Evolutionary conservation across 2,888 invertebrate genomes (phyloP), one percentile per base, ranked within the genome.

Genomic region (Acrobasis repandana): DNA sequence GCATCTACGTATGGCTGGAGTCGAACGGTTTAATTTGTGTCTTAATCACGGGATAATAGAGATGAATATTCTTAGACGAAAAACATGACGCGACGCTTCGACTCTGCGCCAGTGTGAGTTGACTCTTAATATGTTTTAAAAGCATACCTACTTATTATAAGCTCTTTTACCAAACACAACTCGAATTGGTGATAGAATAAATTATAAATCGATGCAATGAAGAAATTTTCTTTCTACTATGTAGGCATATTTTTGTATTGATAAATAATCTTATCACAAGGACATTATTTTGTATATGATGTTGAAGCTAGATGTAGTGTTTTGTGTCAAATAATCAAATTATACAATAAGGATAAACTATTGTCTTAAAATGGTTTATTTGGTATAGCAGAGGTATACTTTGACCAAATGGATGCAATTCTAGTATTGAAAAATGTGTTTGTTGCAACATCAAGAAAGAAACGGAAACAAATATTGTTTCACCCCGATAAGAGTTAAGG

Each of bases 261-360:
- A 43, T 38, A 43, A 43, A 43, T 43, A 43, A 43, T 43, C 11
- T 10, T 38, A 38, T 38, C 11, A 38, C 38, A 11, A 43, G 43
- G 10, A 43, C 14, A 14, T 43, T 11, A 43, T 28, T 28, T 28
- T 28, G 28, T 28, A 6, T 28, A 6, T 28, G 28, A 43, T 43
- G n/a, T 43, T 43, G 11, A 3, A 43, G 43, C 43, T 57, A 67
- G 65, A 58, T 58, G 14, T 71, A 72, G 43, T 43, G n/a, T 43
- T 14, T 43, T 43, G 43, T 43, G 43, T 43, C 43, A 43, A 43
- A 43, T 43, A 43, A 43, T 43, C 43, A 43, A 36, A 43, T 43
- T 43, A 43, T 38, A 43, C 43, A 43, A 14, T 43, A 38, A 38
- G 38, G 38, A 14, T 28, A 28, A 28, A 28, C 28, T 28, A 28